Conservation (phyloP, 2,797 vertebrate genomes). For the Galago senegalensis region DNA sequence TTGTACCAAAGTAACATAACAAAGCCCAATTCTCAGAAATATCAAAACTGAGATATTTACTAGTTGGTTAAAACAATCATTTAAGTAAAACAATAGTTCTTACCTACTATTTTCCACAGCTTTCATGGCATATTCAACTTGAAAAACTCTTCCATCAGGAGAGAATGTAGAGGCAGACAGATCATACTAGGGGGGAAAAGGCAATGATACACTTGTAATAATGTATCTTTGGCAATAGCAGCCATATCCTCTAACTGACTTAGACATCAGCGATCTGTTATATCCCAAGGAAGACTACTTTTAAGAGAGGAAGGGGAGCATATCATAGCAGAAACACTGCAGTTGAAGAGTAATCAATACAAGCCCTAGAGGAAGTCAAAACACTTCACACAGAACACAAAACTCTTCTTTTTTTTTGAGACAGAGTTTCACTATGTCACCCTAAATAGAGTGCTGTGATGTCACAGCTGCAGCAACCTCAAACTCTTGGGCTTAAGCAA, state of each 20-base stretch:
- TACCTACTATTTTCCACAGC: conserved; percentile 99
- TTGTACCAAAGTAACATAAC: conserved; percentile 52
- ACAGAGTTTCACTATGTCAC: too few relatives aligned
- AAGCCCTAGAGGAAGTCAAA: conserved; percentile 45
- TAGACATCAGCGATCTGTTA: neutral
- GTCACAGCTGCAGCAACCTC: too few relatives aligned
- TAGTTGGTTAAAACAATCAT: conserved; percentile 47
- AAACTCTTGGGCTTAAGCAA: too few relatives aligned
- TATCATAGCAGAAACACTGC: neutral
- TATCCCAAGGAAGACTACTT: conserved; percentile 46
- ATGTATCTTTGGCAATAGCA: conserved; percentile 27
- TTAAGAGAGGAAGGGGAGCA: neutral
- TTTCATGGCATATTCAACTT: conserved; percentile 99
- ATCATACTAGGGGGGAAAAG: conserved; percentile 92
- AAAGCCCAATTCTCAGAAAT: conserved; percentile 57
- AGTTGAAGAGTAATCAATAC: neutral
- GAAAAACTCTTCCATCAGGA: conserved; percentile 98
- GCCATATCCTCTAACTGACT: neutral
- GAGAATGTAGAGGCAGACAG: conserved; percentile 99
- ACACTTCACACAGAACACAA: conserved; percentile 17
- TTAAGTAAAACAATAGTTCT: conserved; percentile 76
- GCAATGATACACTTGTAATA: conserved; percentile 42
- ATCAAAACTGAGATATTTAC: conserved; percentile 41
- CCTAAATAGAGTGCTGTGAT: too few relatives aligned
- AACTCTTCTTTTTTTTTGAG: neutral